These are phyloP conservation scores for Leucopternis melanops DNA, from an alignment of 2,113 vertebrate genomes.

Conservation along the genomic window DNA sequence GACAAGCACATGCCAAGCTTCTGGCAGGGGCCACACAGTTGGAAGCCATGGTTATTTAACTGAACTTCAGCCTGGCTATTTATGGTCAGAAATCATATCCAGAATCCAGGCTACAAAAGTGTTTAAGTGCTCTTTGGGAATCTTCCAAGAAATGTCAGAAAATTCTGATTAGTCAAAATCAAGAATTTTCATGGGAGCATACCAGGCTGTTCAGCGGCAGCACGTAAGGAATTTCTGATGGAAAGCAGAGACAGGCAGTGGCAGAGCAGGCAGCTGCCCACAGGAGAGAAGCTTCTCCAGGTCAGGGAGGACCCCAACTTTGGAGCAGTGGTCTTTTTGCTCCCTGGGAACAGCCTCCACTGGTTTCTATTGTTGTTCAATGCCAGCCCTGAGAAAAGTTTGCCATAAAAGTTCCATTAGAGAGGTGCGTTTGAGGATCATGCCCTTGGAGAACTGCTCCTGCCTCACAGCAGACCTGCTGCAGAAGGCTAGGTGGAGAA, in stretches of 20 bases:
- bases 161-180: conserved; percentile 39
- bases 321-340: background rate
- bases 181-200: background rate
- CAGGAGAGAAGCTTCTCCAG: background rate
- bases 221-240: background rate
- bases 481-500: background rate
- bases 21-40: background rate
- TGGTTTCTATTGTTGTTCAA: background rate
- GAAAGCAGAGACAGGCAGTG: background rate
- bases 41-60: background rate
- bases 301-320: background rate
- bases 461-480: background rate
- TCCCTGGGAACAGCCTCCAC: background rate
- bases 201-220: accelerated
- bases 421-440: background rate
- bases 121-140: conserved; percentile 4
- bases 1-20: background rate
- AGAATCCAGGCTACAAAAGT: background rate
- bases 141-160: conserved; percentile 36
- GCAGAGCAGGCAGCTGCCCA: background rate
- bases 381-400: background rate
- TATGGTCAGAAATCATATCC: conserved; percentile 10
- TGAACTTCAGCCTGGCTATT: conserved; percentile 28
- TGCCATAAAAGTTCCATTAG: background rate
- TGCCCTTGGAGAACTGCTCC: background rate